Conservation (phyloP, 2,797 vertebrate species). For the Craterocephalus amniculus region DNA sequence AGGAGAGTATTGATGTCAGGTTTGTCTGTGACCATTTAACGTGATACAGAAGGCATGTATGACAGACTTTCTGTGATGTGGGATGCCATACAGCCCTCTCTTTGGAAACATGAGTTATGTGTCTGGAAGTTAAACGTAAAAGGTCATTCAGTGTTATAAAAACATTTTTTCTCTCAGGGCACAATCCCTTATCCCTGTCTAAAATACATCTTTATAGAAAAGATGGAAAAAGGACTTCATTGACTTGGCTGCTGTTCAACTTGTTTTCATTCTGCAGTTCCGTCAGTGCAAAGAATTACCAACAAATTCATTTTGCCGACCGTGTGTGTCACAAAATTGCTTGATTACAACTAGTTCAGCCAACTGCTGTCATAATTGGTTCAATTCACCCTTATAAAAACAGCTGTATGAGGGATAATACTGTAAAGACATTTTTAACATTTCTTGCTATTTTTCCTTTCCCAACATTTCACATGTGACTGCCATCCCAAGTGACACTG, state of each 20-base stretch:
- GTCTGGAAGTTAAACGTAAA: neutral
- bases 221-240: neutral
- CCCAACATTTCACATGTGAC: neutral
- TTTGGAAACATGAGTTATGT: neutral
- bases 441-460: neutral
- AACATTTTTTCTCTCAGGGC: neutral
- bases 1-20: neutral
- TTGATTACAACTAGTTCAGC: neutral
- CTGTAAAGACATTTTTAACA: no score
- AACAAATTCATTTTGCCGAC: neutral
- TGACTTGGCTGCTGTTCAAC: neutral
- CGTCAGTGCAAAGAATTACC: neutral
- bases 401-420: neutral
- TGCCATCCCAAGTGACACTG: neutral
- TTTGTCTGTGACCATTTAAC: neutral
- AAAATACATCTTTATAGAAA: neutral
- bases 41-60: neutral
- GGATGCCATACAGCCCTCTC: neutral
- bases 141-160: neutral
- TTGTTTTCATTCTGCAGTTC: neutral
- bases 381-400: neutral
- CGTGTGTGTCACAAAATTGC: neutral
- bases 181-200: neutral
- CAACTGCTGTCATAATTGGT: neutral
- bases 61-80: neutral